phyloP scores from a whole-genome alignment of 2,113 vertebrate species.

The Chascanopsetta lugubris region DNA sequence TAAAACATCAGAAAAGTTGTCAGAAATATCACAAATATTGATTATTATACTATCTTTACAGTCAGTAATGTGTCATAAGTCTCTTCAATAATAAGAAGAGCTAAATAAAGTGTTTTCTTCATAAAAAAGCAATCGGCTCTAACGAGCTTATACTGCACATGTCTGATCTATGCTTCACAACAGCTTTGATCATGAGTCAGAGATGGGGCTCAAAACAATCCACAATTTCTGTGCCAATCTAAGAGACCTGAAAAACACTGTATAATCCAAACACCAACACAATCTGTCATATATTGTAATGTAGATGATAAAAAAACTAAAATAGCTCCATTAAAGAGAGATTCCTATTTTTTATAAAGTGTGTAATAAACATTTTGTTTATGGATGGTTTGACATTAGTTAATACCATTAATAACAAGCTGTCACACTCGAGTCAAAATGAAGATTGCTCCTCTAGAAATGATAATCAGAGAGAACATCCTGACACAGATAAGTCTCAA shows the following conservation, averaged over 20 bases:
- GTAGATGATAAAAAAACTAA: background rate
- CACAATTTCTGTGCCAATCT: constrained; percentile 16
- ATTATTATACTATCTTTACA: background rate
- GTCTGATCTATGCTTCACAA: constrained; percentile 15
- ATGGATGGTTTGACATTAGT: constrained; percentile 8
- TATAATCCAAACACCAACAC: constrained; percentile 25
- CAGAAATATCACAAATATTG: background rate
- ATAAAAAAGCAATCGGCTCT: background rate
- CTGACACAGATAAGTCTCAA: constrained; percentile 63
- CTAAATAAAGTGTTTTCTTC: constrained; percentile 2
- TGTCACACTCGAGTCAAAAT: constrained; percentile 58
- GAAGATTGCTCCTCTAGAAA: constrained; percentile 57
- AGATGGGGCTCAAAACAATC: constrained; percentile 15
- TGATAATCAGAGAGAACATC: constrained; percentile 67
- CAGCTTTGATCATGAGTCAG: constrained; percentile 42
- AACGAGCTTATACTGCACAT: constrained; percentile 5
- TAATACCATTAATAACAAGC: constrained; percentile 49
- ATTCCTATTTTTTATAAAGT: background rate
- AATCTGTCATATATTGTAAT: constrained; percentile 8
- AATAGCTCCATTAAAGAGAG: background rate
- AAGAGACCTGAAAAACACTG: background rate
- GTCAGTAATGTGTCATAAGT: background rate
- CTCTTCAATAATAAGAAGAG: background rate
- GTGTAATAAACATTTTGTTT: constrained; percentile 1
- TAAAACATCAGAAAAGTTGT: background rate